phyloP scores from a whole-genome alignment of 2,888 invertebrate genomes.

The Eueremaeus valkanovi region DNA sequence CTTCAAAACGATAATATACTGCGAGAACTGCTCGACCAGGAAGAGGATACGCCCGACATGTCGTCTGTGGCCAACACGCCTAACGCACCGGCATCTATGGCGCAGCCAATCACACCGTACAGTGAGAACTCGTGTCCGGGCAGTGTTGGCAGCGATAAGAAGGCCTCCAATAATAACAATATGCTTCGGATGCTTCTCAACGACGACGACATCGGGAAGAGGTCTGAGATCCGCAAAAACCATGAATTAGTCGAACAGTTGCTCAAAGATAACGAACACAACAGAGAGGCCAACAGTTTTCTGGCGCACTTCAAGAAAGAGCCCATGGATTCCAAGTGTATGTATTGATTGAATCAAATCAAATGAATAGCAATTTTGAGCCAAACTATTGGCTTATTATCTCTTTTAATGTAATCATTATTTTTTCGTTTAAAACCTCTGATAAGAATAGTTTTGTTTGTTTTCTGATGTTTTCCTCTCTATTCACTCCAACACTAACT shows the following conservation, averaged over 20 bases:
- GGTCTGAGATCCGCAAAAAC: constrained; percentile 14
- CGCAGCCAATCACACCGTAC: neutral
- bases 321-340: neutral
- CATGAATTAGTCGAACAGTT: constrained; percentile 40
- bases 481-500: too few relatives aligned
- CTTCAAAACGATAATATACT: constrained; percentile 50
- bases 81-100: neutral
- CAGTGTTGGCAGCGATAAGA: constrained; percentile 12
- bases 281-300: neutral
- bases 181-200: constrained; percentile 53
- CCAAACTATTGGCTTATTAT: too few relatives aligned
- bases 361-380: too few relatives aligned
- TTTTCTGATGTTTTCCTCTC: too few relatives aligned
- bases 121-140: constrained; percentile 15
- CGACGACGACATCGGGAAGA: constrained; percentile 44
- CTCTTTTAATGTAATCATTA: too few relatives aligned
- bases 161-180: constrained; percentile 45
- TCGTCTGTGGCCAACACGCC: constrained; percentile 16
- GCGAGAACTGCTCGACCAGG: constrained; percentile 62
- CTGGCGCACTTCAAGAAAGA: constrained; percentile 16
- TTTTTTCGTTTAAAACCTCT: too few relatives aligned
- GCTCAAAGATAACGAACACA: constrained; percentile 26
- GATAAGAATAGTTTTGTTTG: too few relatives aligned
- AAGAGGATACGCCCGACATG: constrained; percentile 57
- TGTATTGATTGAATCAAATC: too few relatives aligned